Conservation (phyloP, 2,888 invertebrate species). For the Drosophila peninsularis region DNA sequence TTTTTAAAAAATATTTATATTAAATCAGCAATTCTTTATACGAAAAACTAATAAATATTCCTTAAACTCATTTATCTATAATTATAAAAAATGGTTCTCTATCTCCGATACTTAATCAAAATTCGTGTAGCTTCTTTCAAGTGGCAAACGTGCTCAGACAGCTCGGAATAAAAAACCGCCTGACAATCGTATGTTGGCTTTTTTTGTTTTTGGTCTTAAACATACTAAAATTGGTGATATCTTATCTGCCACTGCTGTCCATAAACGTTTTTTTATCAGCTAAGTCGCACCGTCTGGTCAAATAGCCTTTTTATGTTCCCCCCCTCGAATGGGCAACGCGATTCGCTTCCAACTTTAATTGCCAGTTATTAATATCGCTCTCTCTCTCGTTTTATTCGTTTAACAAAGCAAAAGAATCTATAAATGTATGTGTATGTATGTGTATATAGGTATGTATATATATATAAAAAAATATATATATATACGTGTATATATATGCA, state of each 20-base stretch:
- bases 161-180: background rate
- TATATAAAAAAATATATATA: background rate
- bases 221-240: background rate
- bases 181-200: background rate
- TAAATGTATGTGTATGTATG: too few species aligned
- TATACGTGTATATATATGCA: constrained; percentile 1
- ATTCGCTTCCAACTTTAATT: constrained; percentile 48
- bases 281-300: background rate
- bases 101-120: background rate
- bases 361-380: constrained; percentile 12
- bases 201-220: background rate
- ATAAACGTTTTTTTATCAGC: constrained; percentile 30
- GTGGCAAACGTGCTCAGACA: constrained; percentile 4
- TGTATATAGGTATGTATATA: background rate
- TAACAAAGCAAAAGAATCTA: constrained; percentile 48
- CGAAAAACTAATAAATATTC: background rate
- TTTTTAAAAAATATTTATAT: too few species aligned
- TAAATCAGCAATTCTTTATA: background rate
- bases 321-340: constrained; percentile 14
- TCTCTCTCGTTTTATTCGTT: constrained; percentile 34
- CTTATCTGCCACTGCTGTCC: constrained; percentile 12
- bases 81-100: background rate
- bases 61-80: background rate
- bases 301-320: constrained; percentile 12
- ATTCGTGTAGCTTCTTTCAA: background rate